These are phyloP conservation scores for Hippocampus barbouri DNA, from an alignment of 2,113 vertebrate species.

Conservation along the genomic window DNA sequence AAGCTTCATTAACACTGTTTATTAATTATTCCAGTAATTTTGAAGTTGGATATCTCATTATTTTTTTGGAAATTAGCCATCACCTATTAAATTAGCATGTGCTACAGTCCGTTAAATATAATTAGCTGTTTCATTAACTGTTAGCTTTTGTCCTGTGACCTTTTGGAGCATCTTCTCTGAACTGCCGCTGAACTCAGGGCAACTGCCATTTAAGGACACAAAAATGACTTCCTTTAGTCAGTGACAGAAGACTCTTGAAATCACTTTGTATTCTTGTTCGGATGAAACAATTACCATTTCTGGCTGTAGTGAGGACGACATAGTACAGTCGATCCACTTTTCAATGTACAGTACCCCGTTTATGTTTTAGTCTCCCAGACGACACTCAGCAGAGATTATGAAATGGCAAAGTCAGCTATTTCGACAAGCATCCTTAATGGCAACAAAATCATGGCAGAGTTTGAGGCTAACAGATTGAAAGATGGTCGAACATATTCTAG, in stretches of 20 bases:
- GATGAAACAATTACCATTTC: no score
- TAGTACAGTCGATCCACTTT: no score
- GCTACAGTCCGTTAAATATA: slow-evolving; percentile 43
- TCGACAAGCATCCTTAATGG: no score
- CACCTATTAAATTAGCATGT: slow-evolving; percentile 45
- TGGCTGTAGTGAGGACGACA: no score
- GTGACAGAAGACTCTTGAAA: background rate
- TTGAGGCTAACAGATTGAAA: no score
- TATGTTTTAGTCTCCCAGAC: no score
- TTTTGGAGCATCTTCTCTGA: background rate
- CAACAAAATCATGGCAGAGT: no score
- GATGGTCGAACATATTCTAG: no score
- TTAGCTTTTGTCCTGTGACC: slow-evolving; percentile 35
- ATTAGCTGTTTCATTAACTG: slow-evolving; percentile 45
- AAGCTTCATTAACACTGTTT: slow-evolving; percentile 33
- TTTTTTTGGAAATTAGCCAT: slow-evolving; percentile 30
- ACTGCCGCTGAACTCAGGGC: background rate
- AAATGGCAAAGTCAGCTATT: no score
- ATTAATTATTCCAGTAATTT: slow-evolving; percentile 35
- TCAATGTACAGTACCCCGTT: no score
- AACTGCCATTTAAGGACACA: background rate
- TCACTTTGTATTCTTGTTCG: no score
- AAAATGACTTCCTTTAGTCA: background rate
- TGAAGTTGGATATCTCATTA: slow-evolving; percentile 26
- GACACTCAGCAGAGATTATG: no score